Evolutionary conservation across 2,888 invertebrate species (phyloP).

Genomic region (Mantis religiosa): DNA sequence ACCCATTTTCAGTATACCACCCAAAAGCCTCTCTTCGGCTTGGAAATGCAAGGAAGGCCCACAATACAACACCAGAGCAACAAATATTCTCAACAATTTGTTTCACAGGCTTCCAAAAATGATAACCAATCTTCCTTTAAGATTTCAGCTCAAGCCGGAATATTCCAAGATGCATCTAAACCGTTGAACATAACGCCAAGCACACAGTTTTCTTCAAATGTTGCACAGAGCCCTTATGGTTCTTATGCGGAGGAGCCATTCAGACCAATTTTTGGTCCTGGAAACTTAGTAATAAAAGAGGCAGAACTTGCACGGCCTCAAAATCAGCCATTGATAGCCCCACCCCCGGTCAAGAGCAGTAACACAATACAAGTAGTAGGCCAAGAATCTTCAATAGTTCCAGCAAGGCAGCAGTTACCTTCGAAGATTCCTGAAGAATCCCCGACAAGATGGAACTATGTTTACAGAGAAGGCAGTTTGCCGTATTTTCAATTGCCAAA

Average conservation of each 20-base stretch:
- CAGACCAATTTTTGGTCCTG: slow-evolving; percentile 35
- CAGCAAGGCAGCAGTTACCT: not conserved
- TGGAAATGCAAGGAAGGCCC: slow-evolving; percentile 17
- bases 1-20: slow-evolving; percentile 29
- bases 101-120: slow-evolving; percentile 14
- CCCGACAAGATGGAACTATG: slow-evolving; percentile 24
- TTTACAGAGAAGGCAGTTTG: slow-evolving; percentile 11
- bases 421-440: slow-evolving; percentile 16
- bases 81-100: not conserved
- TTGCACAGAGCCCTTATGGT: slow-evolving; percentile 29
- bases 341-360: not conserved
- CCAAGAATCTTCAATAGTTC: not conserved
- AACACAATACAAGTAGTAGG: not conserved
- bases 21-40: slow-evolving; percentile 15
- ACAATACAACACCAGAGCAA: not conserved
- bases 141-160: slow-evolving; percentile 19
- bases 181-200: not conserved
- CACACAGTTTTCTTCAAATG: not conserved
- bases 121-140: slow-evolving; percentile 32
- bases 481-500: slow-evolving; percentile 17
- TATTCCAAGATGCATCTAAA: not conserved
- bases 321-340: not conserved
- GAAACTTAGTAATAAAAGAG: slow-evolving; percentile 13
- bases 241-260: slow-evolving; percentile 34
- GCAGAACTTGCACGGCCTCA: not conserved